A percentile compares a stretch with the other conserved stretches of the same genome.
phyloP scores from a whole-genome alignment of 2,113 vertebrate species.

The Steatornis caripensis region DNA sequence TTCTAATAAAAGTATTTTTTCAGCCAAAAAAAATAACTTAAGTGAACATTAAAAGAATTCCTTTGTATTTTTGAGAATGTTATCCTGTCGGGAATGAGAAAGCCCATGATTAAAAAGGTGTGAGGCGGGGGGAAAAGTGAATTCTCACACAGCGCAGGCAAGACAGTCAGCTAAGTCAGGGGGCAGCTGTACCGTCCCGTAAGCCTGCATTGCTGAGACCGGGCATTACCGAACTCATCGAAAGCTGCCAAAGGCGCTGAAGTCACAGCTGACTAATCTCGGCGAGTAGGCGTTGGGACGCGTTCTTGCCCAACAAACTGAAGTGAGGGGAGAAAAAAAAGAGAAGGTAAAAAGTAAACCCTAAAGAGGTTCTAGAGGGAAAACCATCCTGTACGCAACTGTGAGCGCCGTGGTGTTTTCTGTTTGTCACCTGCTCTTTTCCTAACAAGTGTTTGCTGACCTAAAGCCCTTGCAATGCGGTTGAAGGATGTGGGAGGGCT shows the following conservation, averaged over 20 bases:
- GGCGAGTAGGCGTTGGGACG: conserved; percentile 59
- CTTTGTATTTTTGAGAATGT: not conserved
- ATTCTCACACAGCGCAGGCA: not conserved
- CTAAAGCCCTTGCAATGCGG: not conserved
- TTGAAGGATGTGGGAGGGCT: not conserved
- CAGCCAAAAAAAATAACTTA: not conserved
- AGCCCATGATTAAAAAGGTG: not conserved
- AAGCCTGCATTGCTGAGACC: not conserved
- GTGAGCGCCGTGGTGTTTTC: fast-evolving
- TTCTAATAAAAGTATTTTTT: not conserved
- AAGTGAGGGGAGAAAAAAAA: not conserved
- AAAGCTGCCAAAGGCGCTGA: conserved; percentile 71
- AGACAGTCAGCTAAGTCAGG: not conserved
- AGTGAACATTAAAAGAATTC: not conserved
- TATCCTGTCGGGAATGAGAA: not conserved
- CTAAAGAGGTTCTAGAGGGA: not conserved
- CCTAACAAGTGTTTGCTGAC: conserved; percentile 4
- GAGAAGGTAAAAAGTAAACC: conserved; percentile 39
- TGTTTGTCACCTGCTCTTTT: conserved; percentile 35
- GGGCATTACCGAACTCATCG: conserved; percentile 21
- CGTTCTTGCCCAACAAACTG: conserved; percentile 70
- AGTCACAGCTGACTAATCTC: conserved; percentile 73
- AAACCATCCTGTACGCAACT: not conserved
- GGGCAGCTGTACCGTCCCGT: not conserved
- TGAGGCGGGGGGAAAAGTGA: not conserved